These are phyloP conservation scores for Odontamblyopus lacepedii DNA, from an alignment of 2,797 vertebrate species.

Conservation along the genomic window DNA sequence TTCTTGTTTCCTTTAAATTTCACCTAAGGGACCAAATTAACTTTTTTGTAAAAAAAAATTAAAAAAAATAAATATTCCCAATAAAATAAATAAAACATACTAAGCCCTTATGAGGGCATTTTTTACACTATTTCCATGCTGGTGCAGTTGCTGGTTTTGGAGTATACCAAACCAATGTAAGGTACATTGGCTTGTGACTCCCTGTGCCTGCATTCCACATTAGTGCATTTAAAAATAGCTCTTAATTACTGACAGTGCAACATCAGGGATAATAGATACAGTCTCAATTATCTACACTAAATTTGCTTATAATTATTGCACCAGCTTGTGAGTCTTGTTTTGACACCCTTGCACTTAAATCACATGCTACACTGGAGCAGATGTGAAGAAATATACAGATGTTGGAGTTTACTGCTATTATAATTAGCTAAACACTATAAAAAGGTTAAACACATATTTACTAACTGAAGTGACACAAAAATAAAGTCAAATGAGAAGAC, in stretches of 20 bases:
- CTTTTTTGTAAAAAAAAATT: no score
- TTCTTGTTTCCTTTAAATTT: neutral
- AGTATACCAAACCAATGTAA: no score
- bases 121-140: neutral
- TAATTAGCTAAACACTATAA: slow-evolving; percentile 69
- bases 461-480: neutral
- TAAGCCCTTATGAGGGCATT: neutral
- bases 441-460: slow-evolving; percentile 36
- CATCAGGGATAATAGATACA: slow-evolving; percentile 65
- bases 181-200: neutral
- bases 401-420: slow-evolving; percentile 62
- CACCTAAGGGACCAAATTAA: neutral
- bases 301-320: slow-evolving; percentile 77
- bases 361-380: slow-evolving; percentile 50
- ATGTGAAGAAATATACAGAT: slow-evolving; percentile 67
- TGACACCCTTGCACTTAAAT: slow-evolving; percentile 73
- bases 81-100: neutral
- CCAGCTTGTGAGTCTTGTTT: slow-evolving; percentile 74
- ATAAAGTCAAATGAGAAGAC: neutral
- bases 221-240: slow-evolving; percentile 60
- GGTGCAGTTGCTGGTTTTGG: neutral
- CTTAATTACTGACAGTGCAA: slow-evolving; percentile 58
- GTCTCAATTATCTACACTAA: slow-evolving; percentile 72
- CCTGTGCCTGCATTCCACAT: neutral
- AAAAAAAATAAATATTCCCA: no score